A percentile compares a stretch with the other conserved stretches of the same genome.
These are phyloP conservation scores for Clarias batrachus DNA, from an alignment of 2,113 vertebrate species.

Conservation along the genomic window DNA sequence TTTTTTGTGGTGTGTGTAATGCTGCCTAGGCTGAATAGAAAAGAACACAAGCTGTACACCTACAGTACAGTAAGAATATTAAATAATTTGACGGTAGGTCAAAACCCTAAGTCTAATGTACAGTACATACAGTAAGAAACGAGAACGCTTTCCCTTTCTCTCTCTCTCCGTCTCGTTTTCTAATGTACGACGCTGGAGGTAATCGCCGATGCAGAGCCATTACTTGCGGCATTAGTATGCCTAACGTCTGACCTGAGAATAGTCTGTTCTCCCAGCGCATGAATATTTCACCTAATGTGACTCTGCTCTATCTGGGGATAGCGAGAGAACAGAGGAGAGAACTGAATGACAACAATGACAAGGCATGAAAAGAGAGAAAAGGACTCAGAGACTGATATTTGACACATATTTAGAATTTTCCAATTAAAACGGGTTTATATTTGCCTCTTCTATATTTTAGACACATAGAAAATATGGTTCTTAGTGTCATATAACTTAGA, in stretches of 20 bases:
- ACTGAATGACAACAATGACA: slow-evolving; percentile 10
- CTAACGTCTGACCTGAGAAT: slow-evolving; percentile 39
- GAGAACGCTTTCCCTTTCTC: background rate
- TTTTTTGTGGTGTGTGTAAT: background rate
- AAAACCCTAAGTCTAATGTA: background rate
- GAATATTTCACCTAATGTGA: slow-evolving; percentile 49
- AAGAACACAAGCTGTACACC: background rate
- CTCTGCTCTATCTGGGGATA: slow-evolving; percentile 26
- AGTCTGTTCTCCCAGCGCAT: slow-evolving; percentile 43
- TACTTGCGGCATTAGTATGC: slow-evolving; percentile 43
- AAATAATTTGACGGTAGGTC: background rate
- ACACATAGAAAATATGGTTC: background rate
- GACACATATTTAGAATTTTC: background rate
- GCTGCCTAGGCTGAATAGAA: background rate
- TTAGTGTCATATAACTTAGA: background rate
- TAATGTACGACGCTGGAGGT: slow-evolving; percentile 43
- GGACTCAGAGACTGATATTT: background rate
- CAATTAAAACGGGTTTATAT: background rate
- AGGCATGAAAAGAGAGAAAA: background rate
- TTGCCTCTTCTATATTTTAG: background rate
- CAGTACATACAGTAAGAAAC: background rate
- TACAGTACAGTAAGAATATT: background rate
- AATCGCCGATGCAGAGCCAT: slow-evolving; percentile 36
- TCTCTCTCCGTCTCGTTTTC: slow-evolving; percentile 1
- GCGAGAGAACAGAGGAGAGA: background rate